phyloP scores from a whole-genome alignment of 2,888 invertebrate species.

The Rhimphoctona megacephalus region DNA sequence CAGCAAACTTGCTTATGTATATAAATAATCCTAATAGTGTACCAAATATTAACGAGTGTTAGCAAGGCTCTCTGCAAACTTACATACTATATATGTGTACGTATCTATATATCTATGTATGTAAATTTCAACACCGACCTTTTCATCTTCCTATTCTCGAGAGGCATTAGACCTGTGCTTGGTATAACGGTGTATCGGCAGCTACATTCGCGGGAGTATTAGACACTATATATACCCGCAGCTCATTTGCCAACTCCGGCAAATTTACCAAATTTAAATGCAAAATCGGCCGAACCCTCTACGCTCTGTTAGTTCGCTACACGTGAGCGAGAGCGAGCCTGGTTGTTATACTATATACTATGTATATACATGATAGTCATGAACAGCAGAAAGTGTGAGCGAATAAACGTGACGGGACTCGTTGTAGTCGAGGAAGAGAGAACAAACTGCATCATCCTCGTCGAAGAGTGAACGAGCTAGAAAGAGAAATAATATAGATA shows the following conservation, averaged over 20 bases:
- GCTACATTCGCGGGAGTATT: constrained; percentile 77
- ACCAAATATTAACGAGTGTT: constrained; percentile 56
- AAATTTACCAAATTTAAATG: constrained; percentile 84
- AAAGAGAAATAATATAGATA: constrained; percentile 51
- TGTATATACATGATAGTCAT: constrained; percentile 26
- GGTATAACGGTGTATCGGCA: constrained; percentile 75
- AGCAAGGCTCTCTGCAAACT: constrained; percentile 69
- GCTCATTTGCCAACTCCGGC: constrained; percentile 84
- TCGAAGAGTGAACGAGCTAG: constrained; percentile 60
- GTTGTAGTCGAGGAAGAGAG: constrained; percentile 55
- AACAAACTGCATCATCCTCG: constrained; percentile 44
- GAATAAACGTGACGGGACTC: constrained; percentile 59
- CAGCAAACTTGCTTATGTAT: background rate
- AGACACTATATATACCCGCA: constrained; percentile 81
- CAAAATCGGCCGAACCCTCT: constrained; percentile 81
- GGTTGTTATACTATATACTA: constrained; percentile 27
- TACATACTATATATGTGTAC: constrained; percentile 38
- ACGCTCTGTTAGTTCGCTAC: constrained; percentile 64
- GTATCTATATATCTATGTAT: constrained; percentile 33
- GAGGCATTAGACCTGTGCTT: constrained; percentile 78
- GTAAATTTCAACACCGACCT: constrained; percentile 42
- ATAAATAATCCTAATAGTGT: constrained; percentile 15
- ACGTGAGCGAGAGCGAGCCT: constrained; percentile 44
- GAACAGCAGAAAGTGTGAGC: constrained; percentile 64
- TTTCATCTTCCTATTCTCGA: constrained; percentile 70